Percentiles rank a stretch among this genome's conserved stretches.
Evolutionary conservation across 2,888 invertebrate genomes (phyloP).

Genomic region (Eupithecia vulgata): DNA sequence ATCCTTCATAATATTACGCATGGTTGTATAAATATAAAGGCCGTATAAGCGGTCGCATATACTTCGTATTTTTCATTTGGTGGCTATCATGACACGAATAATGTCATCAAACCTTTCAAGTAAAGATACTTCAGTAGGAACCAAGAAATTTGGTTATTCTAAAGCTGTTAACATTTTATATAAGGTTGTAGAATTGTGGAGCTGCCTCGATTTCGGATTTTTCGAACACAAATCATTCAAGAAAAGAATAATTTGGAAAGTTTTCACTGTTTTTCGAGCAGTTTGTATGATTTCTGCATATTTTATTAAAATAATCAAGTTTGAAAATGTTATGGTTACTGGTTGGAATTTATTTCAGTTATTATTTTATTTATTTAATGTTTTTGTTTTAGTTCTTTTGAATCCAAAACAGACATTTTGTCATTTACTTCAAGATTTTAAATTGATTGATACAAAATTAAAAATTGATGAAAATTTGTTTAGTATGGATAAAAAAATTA

Average conservation of each 20-base stretch:
- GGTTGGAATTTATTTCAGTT: not conserved
- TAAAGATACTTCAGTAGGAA: not conserved
- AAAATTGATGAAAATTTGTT: not conserved
- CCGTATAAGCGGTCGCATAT: not conserved
- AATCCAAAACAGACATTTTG: not conserved
- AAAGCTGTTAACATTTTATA: not conserved
- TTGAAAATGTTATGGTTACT: not conserved
- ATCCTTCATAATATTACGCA: not conserved
- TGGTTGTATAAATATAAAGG: not conserved
- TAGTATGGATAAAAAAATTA: not conserved
- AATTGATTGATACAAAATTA: not conserved
- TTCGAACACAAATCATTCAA: not conserved
- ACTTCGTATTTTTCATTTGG: not conserved
- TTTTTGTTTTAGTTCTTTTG: not conserved
- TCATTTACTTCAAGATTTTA: not conserved
- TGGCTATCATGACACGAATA: not conserved
- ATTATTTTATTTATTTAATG: not conserved
- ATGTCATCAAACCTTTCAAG: not conserved
- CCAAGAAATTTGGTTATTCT: not conserved
- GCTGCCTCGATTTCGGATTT: conserved; percentile 4
- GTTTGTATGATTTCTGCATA: not conserved
- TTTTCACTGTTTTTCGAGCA: not conserved
- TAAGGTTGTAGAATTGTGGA: not conserved
- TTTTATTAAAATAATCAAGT: not conserved
- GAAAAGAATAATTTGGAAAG: not conserved